Conservation (phyloP, 2,113 vertebrate genomes). For the Octodon degus region DNA sequence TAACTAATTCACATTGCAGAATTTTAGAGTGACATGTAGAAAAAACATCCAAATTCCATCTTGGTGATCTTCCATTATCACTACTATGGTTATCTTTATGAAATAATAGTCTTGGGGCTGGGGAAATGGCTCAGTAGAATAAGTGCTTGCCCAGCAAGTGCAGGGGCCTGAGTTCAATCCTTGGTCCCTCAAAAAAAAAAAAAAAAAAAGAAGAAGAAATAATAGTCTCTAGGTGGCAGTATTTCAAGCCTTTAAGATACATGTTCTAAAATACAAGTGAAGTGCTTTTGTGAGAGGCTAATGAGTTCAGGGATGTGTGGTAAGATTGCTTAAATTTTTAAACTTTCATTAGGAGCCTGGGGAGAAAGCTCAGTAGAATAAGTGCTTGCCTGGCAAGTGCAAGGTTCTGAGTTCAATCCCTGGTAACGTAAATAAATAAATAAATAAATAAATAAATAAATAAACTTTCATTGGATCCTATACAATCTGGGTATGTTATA, state of each 20-base stretch:
- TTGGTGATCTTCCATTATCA: neutral
- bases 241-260: slow-evolving; percentile 69
- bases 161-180: too few species aligned
- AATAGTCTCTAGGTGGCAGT: slow-evolving; percentile 85
- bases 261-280: neutral
- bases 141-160: too few species aligned
- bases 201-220: neutral
- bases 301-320: neutral
- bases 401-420: too few species aligned
- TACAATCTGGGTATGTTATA: too few species aligned
- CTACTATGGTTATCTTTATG: slow-evolving; percentile 1
- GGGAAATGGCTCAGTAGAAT: too few species aligned
- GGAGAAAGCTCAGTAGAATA: too few species aligned
- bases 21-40: slow-evolving; percentile 42
- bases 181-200: too few species aligned
- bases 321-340: neutral
- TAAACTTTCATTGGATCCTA: neutral
- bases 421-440: too few species aligned
- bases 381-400: too few species aligned
- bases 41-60: neutral
- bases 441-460: too few species aligned
- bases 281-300: neutral
- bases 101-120: neutral
- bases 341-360: too few species aligned
- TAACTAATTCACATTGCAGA: neutral